Percentiles rank a stretch among this genome's conserved stretches.
Evolutionary conservation across 1,140 invertebrate species (phyloP).

Genomic region (Ectropis grisescens): DNA sequence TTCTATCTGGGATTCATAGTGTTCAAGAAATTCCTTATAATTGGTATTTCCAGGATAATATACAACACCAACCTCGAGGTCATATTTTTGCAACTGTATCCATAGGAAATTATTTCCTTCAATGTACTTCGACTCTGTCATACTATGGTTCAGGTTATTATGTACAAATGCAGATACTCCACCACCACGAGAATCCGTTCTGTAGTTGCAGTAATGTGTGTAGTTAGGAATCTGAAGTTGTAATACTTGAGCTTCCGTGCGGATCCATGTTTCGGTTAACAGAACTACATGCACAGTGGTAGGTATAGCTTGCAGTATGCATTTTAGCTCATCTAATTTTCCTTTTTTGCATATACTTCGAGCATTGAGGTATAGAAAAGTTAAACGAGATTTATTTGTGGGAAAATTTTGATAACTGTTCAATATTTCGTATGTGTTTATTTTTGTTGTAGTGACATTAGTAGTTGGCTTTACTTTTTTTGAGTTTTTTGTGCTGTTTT

Average conservation of each 20-base stretch:
- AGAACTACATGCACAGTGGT: neutral
- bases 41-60: neutral
- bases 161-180: neutral
- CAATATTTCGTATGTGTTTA: neutral
- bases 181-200: neutral
- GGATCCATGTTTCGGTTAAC: neutral
- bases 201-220: neutral
- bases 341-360: no score
- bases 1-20: no score
- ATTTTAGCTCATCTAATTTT: slow-evolving; percentile 5
- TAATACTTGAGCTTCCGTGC: neutral
- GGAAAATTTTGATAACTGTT: slow-evolving; percentile 5
- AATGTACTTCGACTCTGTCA: neutral
- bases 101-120: neutral
- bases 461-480: neutral
- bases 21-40: neutral
- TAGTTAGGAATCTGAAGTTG: neutral
- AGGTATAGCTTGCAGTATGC: neutral
- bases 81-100: neutral
- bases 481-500: neutral
- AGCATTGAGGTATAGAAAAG: no score
- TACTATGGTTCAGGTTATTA: neutral
- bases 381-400: slow-evolving; percentile 3
- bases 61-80: neutral
- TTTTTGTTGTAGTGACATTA: neutral